These are phyloP conservation scores for Lepilemur septentrionalis DNA, from an alignment of 2,797 vertebrate genomes.

Conservation along the genomic window DNA sequence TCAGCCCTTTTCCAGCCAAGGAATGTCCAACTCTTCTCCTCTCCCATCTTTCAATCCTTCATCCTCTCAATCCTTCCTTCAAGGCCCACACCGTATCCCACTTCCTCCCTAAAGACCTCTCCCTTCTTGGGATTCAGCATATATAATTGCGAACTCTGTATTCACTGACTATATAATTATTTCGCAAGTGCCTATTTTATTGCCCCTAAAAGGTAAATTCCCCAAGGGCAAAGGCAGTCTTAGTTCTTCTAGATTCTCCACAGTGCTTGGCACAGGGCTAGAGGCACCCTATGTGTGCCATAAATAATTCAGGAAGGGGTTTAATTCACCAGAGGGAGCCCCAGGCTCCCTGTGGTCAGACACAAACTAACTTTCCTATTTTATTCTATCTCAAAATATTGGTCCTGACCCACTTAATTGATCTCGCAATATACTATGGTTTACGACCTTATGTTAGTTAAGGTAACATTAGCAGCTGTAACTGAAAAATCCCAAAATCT, in stretches of 20 bases:
- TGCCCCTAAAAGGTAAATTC: constrained; percentile 37
- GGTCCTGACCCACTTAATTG: neutral
- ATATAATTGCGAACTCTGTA: neutral
- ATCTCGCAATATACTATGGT: neutral
- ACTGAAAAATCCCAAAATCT: neutral
- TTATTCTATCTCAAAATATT: neutral
- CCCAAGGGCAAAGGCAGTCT: neutral
- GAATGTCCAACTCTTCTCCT: neutral
- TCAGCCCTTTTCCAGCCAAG: neutral
- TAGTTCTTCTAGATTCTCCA: neutral
- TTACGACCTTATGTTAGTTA: neutral
- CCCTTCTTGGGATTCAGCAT: neutral
- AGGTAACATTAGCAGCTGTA: neutral
- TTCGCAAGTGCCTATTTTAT: constrained; percentile 29
- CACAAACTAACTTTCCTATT: neutral
- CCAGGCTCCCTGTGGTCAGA: neutral
- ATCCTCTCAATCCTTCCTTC: neutral
- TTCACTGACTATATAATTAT: neutral
- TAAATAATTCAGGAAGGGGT: neutral
- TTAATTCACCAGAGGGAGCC: neutral
- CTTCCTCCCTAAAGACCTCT: neutral
- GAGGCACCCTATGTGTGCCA: neutral
- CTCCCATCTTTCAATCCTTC: neutral
- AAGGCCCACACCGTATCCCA: neutral
- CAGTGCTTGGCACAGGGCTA: neutral